phyloP scores from a whole-genome alignment of 1,140 invertebrate genomes.

The Drosophila ironensis region DNA sequence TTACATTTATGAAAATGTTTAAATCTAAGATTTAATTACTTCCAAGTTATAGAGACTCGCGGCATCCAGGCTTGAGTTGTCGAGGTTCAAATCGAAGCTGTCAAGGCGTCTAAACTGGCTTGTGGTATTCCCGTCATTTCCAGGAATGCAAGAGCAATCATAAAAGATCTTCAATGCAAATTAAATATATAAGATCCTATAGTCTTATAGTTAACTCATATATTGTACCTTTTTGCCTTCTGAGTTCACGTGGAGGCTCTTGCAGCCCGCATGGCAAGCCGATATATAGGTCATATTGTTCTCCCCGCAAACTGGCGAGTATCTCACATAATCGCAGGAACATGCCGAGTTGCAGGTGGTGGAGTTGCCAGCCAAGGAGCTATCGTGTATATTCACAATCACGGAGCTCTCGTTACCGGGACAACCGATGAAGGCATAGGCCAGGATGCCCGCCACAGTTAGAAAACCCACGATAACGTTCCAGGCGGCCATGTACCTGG shows the following conservation, averaged over 20 bases:
- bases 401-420: conserved; percentile 82
- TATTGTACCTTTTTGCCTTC: conserved; percentile 82
- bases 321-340: conserved; percentile 86
- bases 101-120: conserved; percentile 55
- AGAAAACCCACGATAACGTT: conserved; percentile 87
- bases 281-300: conserved; percentile 86
- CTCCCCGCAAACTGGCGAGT: conserved; percentile 87
- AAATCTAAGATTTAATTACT: conserved; percentile 3
- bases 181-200: background rate
- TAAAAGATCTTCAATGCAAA: conserved; percentile 78
- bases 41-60: conserved; percentile 21
- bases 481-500: conserved; percentile 87
- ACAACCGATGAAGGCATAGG: conserved; percentile 88
- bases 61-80: conserved; percentile 27
- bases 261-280: conserved; percentile 88
- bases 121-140: conserved; percentile 10
- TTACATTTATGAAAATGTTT: background rate
- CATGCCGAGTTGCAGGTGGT: conserved; percentile 86
- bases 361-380: conserved; percentile 77
- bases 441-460: conserved; percentile 85
- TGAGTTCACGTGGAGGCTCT: conserved; percentile 63
- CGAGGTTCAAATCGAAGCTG: conserved; percentile 38
- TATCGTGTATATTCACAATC: conserved; percentile 70
- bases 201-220: background rate
- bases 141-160: conserved; percentile 84